These are phyloP conservation scores for Campoletis raptor DNA, from an alignment of 2,888 invertebrate species.

Conservation along the genomic window DNA sequence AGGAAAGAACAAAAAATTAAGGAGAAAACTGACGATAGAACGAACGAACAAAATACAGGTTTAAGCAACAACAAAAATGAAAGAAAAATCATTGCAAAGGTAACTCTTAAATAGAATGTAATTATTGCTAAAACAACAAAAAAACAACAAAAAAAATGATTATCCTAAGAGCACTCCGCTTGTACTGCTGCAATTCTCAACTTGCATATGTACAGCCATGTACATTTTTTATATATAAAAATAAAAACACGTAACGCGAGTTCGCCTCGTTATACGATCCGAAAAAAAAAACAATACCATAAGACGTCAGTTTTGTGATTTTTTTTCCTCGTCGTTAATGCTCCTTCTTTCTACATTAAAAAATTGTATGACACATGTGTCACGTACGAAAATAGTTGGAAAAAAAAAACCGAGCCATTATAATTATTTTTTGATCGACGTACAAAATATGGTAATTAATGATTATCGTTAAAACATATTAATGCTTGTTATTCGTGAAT, in stretches of 20 bases:
- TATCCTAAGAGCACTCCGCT: constrained; percentile 82
- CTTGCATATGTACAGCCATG: constrained; percentile 83
- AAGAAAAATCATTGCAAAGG: constrained; percentile 67
- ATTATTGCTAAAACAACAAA: constrained; percentile 70
- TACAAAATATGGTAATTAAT: neutral
- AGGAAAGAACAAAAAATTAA: constrained; percentile 39
- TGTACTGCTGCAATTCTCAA: constrained; percentile 83
- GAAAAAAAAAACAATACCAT: constrained; percentile 33
- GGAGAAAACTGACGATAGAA: constrained; percentile 73
- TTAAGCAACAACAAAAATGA: constrained; percentile 73
- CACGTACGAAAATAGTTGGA: neutral
- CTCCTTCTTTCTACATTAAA: neutral
- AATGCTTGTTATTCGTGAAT: neutral
- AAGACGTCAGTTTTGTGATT: constrained; percentile 21
- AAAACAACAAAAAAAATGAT: constrained; percentile 73
- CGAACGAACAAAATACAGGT: constrained; percentile 74
- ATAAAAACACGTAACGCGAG: constrained; percentile 71
- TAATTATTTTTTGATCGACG: constrained; percentile 5
- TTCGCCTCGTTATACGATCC: constrained; percentile 60
- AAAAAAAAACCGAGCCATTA: neutral
- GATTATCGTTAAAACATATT: constrained; percentile 16
- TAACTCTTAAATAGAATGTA: constrained; percentile 78
- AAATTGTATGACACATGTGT: neutral
- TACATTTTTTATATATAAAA: constrained; percentile 83
- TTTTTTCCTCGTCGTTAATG: constrained; percentile 30